Evolutionary conservation across 2,888 invertebrate species (phyloP), one percentile per base, ranked within the genome.

Genomic region (Drosophila differens): DNA sequence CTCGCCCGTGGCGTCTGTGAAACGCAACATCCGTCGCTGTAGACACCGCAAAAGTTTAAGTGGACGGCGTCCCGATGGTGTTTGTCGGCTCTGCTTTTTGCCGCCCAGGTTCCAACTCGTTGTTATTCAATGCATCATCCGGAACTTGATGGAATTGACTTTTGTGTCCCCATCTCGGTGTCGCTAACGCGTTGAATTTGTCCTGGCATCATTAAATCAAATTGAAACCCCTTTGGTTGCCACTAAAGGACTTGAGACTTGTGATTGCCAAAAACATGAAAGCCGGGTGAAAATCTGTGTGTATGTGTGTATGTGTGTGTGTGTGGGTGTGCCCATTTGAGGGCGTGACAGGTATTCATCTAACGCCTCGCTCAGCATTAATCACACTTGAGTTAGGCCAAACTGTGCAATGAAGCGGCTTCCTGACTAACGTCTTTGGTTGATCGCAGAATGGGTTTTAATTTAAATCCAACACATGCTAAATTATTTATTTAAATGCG

Each of bases 101-200:
- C 37, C 62, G 62, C 9, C 51, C 53, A 58, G 62, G 67, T 68
- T 71, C 61, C 66, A 86, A 75, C 86, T 87, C 86, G 81, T 87
- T 87, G 89, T 81, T 86, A 86, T 86, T 86, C 86, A 89, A 89
- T 85, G 86, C 89, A 84, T 86, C 86, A 85, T 70, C 86, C 89
- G 84, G 81, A 85, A 89, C 86, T 79, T 84, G 86, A 85, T 89
- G 89, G 89, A 89, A 89, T 89, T 86, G 85, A 86, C 85, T 88
- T 89, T 83, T 84, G 81, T 77, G 76, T 73, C 68, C 74, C 76
- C 68, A 68, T 66, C 70, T 67, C 55, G 60, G 72, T 79, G 69
- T 51, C 59, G 76, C 72, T 79, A 76, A 79, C 79, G 88, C 88
- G 78, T 86, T 83, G 83, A 87, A 87, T 85, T 89, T 87, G 87